These are phyloP conservation scores for Edolisoma coerulescens DNA, from an alignment of 2,113 vertebrate genomes.

Conservation along the genomic window DNA sequence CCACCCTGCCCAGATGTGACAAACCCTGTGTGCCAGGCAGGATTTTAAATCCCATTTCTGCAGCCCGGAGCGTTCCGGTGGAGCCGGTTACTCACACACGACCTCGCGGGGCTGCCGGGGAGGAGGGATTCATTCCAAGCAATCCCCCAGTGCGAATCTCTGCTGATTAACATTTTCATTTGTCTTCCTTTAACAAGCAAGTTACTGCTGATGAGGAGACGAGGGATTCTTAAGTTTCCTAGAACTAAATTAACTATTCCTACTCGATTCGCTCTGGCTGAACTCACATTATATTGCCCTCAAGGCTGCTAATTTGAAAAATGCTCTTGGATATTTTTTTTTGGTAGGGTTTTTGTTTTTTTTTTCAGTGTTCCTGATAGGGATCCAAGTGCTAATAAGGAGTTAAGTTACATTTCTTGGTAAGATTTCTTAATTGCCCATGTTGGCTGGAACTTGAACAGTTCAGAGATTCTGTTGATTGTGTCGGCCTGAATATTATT, in stretches of 20 bases:
- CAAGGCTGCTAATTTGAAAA: constrained; percentile 61
- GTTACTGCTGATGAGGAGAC: constrained; percentile 54
- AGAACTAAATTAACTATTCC: constrained; percentile 29
- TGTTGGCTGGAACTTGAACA: background rate
- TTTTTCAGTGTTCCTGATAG: background rate
- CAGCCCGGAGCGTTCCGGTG: background rate
- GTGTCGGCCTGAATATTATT: constrained; percentile 7
- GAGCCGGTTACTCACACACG: background rate
- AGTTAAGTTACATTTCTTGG: constrained; percentile 33
- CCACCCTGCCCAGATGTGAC: background rate
- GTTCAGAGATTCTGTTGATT: constrained; percentile 44
- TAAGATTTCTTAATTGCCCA: background rate
- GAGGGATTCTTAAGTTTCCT: constrained; percentile 63
- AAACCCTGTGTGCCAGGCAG: background rate
- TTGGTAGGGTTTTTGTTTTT: background rate
- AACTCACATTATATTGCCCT: background rate
- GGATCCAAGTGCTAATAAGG: constrained; percentile 50
- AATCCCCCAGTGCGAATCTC: constrained; percentile 53
- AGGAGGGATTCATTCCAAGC: constrained; percentile 34
- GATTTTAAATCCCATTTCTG: background rate
- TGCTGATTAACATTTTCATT: constrained; percentile 64
- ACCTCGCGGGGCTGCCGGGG: background rate
- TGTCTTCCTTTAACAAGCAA: constrained; percentile 61
- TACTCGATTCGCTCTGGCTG: background rate
- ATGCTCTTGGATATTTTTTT: background rate